These are phyloP conservation scores for Lissocephala sabroskyi DNA, from an alignment of 2,888 invertebrate species.

Conservation along the genomic window DNA sequence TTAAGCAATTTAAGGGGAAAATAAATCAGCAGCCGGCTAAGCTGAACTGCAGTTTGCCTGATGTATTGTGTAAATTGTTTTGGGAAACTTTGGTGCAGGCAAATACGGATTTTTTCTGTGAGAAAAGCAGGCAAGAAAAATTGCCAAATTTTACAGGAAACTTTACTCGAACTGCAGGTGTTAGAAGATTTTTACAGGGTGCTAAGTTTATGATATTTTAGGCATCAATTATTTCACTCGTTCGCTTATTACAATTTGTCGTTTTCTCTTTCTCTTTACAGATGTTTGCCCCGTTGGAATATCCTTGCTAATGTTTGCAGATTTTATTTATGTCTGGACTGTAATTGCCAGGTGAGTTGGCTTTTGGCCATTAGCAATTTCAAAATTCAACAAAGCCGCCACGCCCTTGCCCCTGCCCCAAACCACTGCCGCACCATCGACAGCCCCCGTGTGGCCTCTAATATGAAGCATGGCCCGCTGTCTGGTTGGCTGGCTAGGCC, in stretches of 20 bases:
- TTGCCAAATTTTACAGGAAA: neutral
- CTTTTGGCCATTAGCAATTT: conserved; percentile 44
- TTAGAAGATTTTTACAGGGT: no score
- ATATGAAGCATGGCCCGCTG: no score
- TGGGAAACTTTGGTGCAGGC: conserved; percentile 16
- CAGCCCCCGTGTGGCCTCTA: no score
- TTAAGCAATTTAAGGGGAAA: conserved; percentile 49
- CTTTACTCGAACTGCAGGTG: no score
- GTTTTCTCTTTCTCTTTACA: no score
- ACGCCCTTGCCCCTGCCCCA: no score
- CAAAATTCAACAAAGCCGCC: conserved; percentile 25
- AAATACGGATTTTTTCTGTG: neutral
- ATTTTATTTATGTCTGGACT: conserved; percentile 17
- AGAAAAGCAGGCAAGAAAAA: conserved; percentile 26
- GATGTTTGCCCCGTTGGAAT: no score
- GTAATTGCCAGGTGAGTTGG: conserved; percentile 16
- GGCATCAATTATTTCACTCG: no score
- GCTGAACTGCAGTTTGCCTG: conserved; percentile 20
- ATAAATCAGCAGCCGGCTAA: conserved; percentile 35
- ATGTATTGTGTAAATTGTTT: conserved; percentile 44
- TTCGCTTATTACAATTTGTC: no score
- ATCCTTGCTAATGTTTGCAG: neutral
- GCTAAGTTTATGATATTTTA: no score
- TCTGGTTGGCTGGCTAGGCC: no score
- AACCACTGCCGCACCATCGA: no score